These are phyloP conservation scores for Pyxicephalus adspersus DNA, from an alignment of 2,113 vertebrate species.

Conservation along the genomic window DNA sequence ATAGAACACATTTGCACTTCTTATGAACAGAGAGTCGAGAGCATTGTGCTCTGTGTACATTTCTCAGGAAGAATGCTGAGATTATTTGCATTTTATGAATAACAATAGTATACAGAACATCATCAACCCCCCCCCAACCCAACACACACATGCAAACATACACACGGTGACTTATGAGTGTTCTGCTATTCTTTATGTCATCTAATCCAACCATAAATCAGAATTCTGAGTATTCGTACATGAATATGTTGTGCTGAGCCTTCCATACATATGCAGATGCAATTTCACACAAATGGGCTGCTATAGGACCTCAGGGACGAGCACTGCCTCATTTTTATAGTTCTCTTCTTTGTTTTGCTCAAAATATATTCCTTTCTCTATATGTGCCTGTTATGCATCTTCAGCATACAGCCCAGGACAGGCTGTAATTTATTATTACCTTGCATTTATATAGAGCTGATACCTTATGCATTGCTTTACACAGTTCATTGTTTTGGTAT, in stretches of 20 bases:
- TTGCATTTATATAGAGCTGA: no score
- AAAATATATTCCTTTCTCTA: neutral
- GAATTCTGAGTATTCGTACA: neutral
- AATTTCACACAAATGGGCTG: neutral
- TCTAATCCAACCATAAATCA: neutral
- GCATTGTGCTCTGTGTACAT: conserved; percentile 2
- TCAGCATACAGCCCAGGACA: no score
- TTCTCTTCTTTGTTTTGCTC: neutral
- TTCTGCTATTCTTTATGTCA: neutral
- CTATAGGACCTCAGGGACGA: neutral
- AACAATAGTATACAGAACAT: neutral
- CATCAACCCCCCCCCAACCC: conserved; percentile 6
- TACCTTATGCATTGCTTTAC: no score
- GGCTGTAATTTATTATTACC: no score
- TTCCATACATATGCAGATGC: conserved; percentile 7
- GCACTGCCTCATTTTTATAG: neutral
- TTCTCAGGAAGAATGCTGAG: conserved; percentile 10
- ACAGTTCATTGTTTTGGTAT: no score
- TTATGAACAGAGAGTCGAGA: neutral
- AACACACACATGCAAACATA: neutral
- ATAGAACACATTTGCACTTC: conserved; percentile 1
- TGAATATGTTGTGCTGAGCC: neutral
- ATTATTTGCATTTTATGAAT: conserved; percentile 18
- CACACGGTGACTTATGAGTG: neutral
- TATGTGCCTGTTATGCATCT: neutral